Evolutionary conservation across 2,113 vertebrate species (phyloP), one percentile per base, ranked within the genome.

Genomic region (Tragelaphus scriptus): DNA sequence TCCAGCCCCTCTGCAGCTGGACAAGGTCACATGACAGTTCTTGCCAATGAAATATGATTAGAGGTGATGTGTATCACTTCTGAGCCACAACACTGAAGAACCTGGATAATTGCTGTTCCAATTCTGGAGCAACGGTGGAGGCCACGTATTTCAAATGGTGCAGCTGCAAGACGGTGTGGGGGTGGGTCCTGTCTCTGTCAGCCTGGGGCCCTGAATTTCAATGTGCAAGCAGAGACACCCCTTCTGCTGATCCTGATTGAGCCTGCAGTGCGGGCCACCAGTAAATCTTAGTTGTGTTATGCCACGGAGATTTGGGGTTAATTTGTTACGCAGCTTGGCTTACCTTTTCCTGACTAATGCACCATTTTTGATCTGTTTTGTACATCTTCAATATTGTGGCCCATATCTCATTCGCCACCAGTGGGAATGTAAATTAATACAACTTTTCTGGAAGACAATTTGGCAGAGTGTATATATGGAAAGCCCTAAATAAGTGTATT

Each of bases 401-500:
- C 82, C 25, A 17, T 65, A 44, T 71, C 95, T 97, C 71, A 56
- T 51, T 85, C 2, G 0, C 77, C 47, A 51, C 81, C 56, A 19
- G 61, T 84, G 88, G 94, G 95, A 97, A 89, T 40, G 5, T 88
- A 96, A 97, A 97, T 97, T 71, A 49, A 91, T 49, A 51, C 49
- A 89, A 51, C 82, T 91, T 91, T 94, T 93, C 93, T 40, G 79
- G 68, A 89, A 98, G 92, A 95, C 15, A 7, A 63, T 59, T 77
- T 91, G 95, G 94, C 51, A 21, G 71, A 30, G 55, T 58, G 82
- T 56, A 30, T 90, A 79, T 81, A 86, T 91, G 86, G 95, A 91
- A 95, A 97, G 77, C 77, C 79, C 95, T 91, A 85, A 97, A 80
- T 94, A 97, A 91, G 95, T 68, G 11, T 89, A 97, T 97, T 97